Evolutionary conservation across 2,113 vertebrate species (phyloP), one percentile per base, ranked within the genome.

Genomic region (Pseudorasbora parva): DNA sequence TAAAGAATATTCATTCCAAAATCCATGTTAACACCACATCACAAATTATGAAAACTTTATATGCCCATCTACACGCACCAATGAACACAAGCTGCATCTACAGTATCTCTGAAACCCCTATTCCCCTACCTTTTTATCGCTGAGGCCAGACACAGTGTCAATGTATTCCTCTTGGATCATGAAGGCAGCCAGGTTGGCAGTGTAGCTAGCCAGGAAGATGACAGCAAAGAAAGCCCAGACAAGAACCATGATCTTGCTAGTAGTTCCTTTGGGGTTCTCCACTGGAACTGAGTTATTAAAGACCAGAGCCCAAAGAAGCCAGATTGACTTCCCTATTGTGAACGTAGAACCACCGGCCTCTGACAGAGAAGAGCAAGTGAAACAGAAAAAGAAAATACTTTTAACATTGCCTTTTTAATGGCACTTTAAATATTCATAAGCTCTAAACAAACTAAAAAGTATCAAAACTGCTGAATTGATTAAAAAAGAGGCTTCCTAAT

Each of bases 161-260:
- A 98, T 97, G 30, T 97, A 98, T 89, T 98, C 97, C 89, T 98
- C 97, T 91, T 98, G 97, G 94, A 98, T 98, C 97, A 98, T 98
- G 91, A 98, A 98, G 86, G 97, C 97, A 0, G 97, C 97, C 92
- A 98, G 93, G 93, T 98, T 97, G 90, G 97, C 97, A 1, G 97
- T 98, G 91, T 98, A 98, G 92, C 97, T 98, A 92, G 97, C 97
- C 68, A 98, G 95, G 92, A 98, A 98, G 92, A 98, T 98, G 91
- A 98, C 97, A 2, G 97, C 97, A 30, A 98, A 98, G 94, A 98
- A 98, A 88, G 97, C 97, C 97, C 97, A 98, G 84, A 98, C 95
- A 91, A 98, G 94, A 84, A 98, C 97, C 96, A 98, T 97, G 92
- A 98, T 98, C 93, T 98, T 98, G 90, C 97, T 98, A 87, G 97